These are phyloP conservation scores for Drosophila nr. perissopoda DNA, from an alignment of 2,888 invertebrate genomes.

Conservation along the genomic window DNA sequence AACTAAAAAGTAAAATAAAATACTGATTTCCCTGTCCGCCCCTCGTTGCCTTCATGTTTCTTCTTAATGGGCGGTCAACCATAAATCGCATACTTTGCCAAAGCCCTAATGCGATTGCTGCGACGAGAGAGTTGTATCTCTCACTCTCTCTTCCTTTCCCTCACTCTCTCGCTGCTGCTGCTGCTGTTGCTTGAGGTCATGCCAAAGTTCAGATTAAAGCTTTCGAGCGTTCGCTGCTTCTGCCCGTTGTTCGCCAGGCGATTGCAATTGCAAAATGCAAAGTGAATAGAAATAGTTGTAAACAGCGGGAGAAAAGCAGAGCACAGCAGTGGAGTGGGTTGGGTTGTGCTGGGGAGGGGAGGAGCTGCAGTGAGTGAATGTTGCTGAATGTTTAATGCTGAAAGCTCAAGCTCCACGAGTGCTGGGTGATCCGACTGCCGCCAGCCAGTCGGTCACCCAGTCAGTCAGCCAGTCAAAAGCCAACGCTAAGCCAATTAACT, in stretches of 20 bases:
- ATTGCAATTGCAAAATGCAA: conserved; percentile 49
- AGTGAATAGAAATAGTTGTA: conserved; percentile 39
- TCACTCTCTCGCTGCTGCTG: not conserved
- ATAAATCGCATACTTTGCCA: conserved; percentile 1
- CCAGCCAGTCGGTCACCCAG: conserved; percentile 14
- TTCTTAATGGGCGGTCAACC: not conserved
- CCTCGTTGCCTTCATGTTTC: not conserved
- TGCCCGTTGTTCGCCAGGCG: conserved; percentile 10
- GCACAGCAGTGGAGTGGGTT: not conserved
- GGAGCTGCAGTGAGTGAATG: conserved; percentile 29
- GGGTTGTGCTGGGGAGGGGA: accelerated
- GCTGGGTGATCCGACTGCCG: conserved; percentile 1
- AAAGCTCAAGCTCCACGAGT: conserved; percentile 32
- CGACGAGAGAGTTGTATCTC: not conserved
- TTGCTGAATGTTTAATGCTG: conserved; percentile 60
- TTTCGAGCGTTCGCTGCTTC: conserved; percentile 27
- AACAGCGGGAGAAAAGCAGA: conserved; percentile 1
- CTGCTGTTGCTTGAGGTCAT: conserved; percentile 28
- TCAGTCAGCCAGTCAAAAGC: conserved; percentile 50
- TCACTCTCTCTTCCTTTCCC: not conserved
- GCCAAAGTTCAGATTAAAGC: conserved; percentile 48
- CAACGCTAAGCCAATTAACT: conserved; percentile 72
- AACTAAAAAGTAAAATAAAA: conserved; percentile 18
- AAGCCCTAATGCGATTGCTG: not conserved
- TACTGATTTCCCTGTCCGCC: not conserved